These are phyloP conservation scores for Dendroctonus ponderosae DNA, from an alignment of 1,140 invertebrate species.

Conservation along the genomic window DNA sequence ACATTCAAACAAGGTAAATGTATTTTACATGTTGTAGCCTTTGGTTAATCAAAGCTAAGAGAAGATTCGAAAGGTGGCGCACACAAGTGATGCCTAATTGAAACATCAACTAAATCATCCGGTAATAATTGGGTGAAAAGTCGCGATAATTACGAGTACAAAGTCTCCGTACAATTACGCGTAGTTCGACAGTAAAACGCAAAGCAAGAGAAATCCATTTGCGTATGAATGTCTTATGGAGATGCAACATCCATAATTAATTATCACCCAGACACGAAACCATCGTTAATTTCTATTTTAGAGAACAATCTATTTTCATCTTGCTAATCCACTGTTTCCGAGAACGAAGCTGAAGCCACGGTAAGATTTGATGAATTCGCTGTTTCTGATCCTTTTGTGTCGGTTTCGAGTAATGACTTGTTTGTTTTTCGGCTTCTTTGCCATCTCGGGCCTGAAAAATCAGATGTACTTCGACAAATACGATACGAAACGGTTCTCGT, in stretches of 20 bases:
- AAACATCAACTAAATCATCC: no score
- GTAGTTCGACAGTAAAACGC: background rate
- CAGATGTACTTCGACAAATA: no score
- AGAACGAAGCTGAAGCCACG: background rate
- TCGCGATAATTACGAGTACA: no score
- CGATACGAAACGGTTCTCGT: no score
- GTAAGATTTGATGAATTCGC: slow-evolving; percentile 9
- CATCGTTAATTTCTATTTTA: slow-evolving; percentile 26
- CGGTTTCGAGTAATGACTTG: slow-evolving; percentile 12
- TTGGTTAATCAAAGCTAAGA: no score
- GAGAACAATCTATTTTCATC: slow-evolving; percentile 26
- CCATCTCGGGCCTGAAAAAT: no score
- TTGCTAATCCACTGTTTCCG: slow-evolving; percentile 16
- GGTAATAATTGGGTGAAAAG: no score
- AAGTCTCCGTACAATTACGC: no score
- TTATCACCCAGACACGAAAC: slow-evolving; percentile 17
- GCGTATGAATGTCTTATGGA: slow-evolving; percentile 22
- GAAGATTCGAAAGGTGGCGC: no score
- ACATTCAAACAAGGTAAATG: slow-evolving; percentile 46
- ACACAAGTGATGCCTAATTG: no score
- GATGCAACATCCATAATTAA: slow-evolving; percentile 24
- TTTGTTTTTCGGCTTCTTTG: slow-evolving; percentile 6
- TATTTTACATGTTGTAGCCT: no score
- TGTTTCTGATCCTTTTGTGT: slow-evolving; percentile 9
- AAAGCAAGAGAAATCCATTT: slow-evolving; percentile 23